Evolutionary conservation across 2,888 invertebrate species (phyloP).

Genomic region (Protonemura montana): DNA sequence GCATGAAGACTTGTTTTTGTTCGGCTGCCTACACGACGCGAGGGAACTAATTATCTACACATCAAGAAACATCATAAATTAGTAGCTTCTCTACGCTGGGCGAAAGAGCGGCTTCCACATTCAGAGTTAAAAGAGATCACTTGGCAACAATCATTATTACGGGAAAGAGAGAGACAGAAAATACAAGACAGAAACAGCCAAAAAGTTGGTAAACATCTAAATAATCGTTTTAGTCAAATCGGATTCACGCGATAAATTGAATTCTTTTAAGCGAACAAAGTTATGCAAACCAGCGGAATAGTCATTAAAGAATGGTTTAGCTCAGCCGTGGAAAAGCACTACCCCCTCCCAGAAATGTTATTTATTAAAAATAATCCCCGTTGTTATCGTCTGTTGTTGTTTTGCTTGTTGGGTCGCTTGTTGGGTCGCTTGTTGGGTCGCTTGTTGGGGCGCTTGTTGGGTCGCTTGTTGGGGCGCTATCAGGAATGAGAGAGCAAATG

Average conservation of each 20-base stretch:
- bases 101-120: constrained; percentile 41
- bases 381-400: constrained; percentile 44
- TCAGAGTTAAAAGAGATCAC: constrained; percentile 34
- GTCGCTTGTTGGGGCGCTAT: constrained; percentile 14
- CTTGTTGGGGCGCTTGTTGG: constrained; percentile 15
- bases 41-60: constrained; percentile 50
- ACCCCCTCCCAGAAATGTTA: constrained; percentile 8
- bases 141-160: constrained; percentile 17
- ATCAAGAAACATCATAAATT: constrained; percentile 51
- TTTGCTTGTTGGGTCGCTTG: constrained; percentile 38
- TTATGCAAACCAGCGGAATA: neutral
- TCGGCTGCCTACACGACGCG: neutral
- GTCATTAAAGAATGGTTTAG: neutral
- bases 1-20: constrained; percentile 9
- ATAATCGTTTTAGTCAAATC: constrained; percentile 18
- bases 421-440: constrained; percentile 1
- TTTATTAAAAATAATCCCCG: constrained; percentile 40
- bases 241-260: constrained; percentile 43
- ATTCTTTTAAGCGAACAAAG: constrained; percentile 23
- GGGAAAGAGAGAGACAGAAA: neutral
- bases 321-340: neutral
- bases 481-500: constrained; percentile 43
- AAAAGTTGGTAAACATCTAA: constrained; percentile 12
- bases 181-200: constrained; percentile 17
- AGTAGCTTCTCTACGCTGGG: constrained; percentile 46